Evolutionary conservation across 2,888 invertebrate genomes (phyloP).

Genomic region (Pharmacophagus antenor): DNA sequence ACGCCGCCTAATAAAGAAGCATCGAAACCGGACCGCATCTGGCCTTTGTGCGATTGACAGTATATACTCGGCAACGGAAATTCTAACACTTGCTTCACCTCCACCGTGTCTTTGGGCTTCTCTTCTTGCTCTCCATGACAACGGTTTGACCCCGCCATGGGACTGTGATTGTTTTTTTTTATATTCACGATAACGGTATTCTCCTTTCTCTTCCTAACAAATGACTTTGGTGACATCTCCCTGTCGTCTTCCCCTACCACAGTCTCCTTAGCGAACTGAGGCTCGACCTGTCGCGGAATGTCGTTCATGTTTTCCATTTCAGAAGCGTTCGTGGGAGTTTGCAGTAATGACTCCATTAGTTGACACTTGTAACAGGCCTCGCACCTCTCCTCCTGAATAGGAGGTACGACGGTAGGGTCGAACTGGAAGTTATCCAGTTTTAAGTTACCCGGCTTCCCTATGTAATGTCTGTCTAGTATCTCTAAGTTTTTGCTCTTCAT

Average conservation of each 20-base stretch:
- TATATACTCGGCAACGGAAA: constrained; percentile 76
- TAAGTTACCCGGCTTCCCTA: constrained; percentile 79
- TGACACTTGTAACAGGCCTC: constrained; percentile 78
- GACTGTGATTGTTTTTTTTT: constrained; percentile 30
- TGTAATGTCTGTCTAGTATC: constrained; percentile 80
- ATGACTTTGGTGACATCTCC: constrained; percentile 64
- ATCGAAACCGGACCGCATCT: constrained; percentile 72
- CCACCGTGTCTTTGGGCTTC: constrained; percentile 36
- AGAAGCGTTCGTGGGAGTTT: constrained; percentile 89
- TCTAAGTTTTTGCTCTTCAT: constrained; percentile 88
- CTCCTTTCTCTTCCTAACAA: constrained; percentile 62
- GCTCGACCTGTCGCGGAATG: constrained; percentile 63
- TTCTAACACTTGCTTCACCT: constrained; percentile 75
- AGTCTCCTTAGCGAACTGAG: constrained; percentile 64
- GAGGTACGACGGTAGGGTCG: constrained; percentile 70
- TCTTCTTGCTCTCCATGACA: constrained; percentile 35
- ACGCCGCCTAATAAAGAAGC: constrained; percentile 83
- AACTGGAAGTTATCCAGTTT: constrained; percentile 77
- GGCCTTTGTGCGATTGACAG: constrained; percentile 26
- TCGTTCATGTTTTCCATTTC: constrained; percentile 82
- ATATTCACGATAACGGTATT: constrained; percentile 71
- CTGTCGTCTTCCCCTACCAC: constrained; percentile 46
- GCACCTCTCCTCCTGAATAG: constrained; percentile 73
- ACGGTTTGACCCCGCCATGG: constrained; percentile 27
- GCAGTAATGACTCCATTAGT: constrained; percentile 81